phyloP scores from a whole-genome alignment of 1,140 invertebrate species.

The Diorhabda elongata region DNA sequence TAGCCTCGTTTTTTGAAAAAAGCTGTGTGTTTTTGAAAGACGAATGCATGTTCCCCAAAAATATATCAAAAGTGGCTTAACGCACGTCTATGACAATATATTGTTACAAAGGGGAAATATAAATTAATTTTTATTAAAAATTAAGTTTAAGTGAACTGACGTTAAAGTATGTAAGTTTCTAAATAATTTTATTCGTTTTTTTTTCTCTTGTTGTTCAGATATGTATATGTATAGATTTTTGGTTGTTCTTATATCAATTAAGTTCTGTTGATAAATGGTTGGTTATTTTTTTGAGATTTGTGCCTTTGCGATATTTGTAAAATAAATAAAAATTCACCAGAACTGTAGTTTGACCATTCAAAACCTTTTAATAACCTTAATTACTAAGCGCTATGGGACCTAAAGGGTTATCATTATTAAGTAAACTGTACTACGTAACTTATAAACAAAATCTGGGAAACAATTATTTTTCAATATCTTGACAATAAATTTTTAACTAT shows the following conservation, averaged over 20 bases:
- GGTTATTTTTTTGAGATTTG: conserved; percentile 42
- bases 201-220: background rate
- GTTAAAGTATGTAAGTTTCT: background rate
- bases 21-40: background rate
- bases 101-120: conserved; percentile 6
- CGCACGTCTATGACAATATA: conserved; percentile 8
- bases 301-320: conserved; percentile 46
- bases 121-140: background rate
- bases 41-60: conserved; percentile 4
- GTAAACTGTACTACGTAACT: too few relatives aligned
- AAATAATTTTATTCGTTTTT: background rate
- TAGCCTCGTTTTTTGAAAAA: background rate
- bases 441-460: too few relatives aligned
- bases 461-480: too few relatives aligned
- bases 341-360: background rate
- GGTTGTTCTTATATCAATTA: conserved; percentile 17
- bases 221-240: conserved; percentile 7
- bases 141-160: conserved; percentile 1
- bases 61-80: conserved; percentile 12
- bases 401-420: too few relatives aligned
- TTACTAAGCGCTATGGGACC: too few relatives aligned
- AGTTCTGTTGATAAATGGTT: conserved; percentile 37
- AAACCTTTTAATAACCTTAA: too few relatives aligned
- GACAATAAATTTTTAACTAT: too few relatives aligned
- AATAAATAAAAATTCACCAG: conserved; percentile 35